These are phyloP conservation scores for Drosophila busckii DNA, from an alignment of 1,140 invertebrate species.

Conservation along the genomic window DNA sequence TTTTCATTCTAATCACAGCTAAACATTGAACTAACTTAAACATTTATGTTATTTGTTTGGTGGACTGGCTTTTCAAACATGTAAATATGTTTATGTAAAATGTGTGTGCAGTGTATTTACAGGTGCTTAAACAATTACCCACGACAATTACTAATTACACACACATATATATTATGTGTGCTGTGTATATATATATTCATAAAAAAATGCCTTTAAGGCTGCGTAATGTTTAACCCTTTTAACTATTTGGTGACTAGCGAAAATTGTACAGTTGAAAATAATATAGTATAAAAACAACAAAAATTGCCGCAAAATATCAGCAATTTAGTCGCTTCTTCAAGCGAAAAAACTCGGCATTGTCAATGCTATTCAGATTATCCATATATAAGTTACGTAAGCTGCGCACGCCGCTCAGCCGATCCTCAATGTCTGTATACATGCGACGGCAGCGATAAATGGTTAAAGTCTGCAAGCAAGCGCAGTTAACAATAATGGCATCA, in stretches of 20 bases:
- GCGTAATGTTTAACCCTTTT: too few species aligned
- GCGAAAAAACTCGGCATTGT: constrained; percentile 68
- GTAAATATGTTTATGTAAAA: not conserved
- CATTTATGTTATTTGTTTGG: not conserved
- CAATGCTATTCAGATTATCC: constrained; percentile 67
- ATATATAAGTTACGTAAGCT: constrained; percentile 78
- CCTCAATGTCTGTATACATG: constrained; percentile 80
- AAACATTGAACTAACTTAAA: constrained; percentile 12
- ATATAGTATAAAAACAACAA: constrained; percentile 68
- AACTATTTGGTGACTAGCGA: constrained; percentile 63
- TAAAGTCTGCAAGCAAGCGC: constrained; percentile 77
- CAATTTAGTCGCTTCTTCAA: constrained; percentile 73
- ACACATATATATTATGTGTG: constrained; percentile 14
- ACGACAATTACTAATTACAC: constrained; percentile 8
- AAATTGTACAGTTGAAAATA: constrained; percentile 78
- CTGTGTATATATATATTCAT: too few species aligned
- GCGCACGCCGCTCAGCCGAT: constrained; percentile 79
- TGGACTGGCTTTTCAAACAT: constrained; percentile 11
- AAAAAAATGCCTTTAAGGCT: too few species aligned
- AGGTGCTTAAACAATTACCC: constrained; percentile 17
- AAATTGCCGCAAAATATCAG: constrained; percentile 77
- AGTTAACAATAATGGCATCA: constrained; percentile 81
- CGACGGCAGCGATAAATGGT: constrained; percentile 67
- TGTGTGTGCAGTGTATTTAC: too few species aligned
- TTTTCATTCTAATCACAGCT: constrained; percentile 32